Conservation (phyloP, 2,888 invertebrate genomes). For the Romanomermis culicivorax region DNA sequence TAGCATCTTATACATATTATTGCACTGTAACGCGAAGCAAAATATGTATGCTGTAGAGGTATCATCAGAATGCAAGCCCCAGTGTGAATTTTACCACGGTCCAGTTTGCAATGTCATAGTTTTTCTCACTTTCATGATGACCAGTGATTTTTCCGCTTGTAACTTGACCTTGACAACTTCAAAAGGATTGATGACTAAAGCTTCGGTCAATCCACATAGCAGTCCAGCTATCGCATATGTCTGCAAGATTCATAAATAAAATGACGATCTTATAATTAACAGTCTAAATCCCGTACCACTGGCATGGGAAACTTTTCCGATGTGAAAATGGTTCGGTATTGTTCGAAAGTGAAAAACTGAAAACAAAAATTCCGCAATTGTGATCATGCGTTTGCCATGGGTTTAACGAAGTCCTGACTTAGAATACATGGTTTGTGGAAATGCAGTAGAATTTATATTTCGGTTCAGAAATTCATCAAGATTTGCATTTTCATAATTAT, state of each 20-base stretch:
- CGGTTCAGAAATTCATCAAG: background rate
- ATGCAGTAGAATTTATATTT: no score
- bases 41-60: no score
- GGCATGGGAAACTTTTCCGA: constrained; percentile 44
- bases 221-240: constrained; percentile 69
- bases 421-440: no score
- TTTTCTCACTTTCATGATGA: background rate
- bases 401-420: no score
- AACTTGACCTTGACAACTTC: constrained; percentile 70
- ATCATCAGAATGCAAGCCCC: no score
- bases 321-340: constrained; percentile 62
- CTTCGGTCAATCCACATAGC: constrained; percentile 68
- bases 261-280: constrained; percentile 3
- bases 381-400: no score
- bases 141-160: background rate
- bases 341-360: constrained; percentile 72
- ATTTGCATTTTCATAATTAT: constrained; percentile 20
- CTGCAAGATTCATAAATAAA: constrained; percentile 41
- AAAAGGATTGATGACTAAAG: constrained; percentile 71
- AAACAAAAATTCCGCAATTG: constrained; percentile 19
- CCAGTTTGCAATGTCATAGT: no score
- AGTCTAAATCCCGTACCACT: constrained; percentile 39
- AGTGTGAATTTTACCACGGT: no score
- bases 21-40: no score
- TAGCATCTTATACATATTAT: no score